Evolutionary conservation across 2,888 invertebrate genomes (phyloP).

Genomic region (Protonemura montana): DNA sequence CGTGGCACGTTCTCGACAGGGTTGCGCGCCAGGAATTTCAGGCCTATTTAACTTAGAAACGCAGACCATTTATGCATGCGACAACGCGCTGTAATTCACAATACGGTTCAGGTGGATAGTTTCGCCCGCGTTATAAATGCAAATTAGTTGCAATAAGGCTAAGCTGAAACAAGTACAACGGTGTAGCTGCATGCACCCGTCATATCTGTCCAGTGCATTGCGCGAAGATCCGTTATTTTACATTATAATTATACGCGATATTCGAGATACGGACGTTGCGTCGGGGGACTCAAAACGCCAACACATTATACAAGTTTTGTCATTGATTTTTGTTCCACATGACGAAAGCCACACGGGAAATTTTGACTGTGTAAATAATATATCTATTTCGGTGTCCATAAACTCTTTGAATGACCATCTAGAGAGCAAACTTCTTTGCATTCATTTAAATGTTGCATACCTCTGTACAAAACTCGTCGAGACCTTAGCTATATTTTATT

Average conservation of each 20-base stretch:
- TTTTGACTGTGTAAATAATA: neutral
- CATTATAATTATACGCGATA: neutral
- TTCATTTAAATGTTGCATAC: neutral
- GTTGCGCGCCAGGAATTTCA: neutral
- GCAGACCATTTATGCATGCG: neutral
- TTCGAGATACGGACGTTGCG: neutral
- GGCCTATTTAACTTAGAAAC: neutral
- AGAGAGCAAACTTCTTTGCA: neutral
- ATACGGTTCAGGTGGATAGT: neutral
- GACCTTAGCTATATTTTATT: neutral
- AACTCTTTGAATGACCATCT: neutral
- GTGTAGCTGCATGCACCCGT: neutral
- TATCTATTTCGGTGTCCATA: neutral
- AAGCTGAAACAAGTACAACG: neutral
- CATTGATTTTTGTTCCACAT: neutral
- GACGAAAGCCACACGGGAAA: constrained; percentile 1
- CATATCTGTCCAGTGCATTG: neutral
- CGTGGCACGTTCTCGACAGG: too few relatives aligned
- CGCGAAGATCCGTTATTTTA: neutral
- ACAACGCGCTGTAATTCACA: neutral
- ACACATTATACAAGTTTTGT: constrained; percentile 12
- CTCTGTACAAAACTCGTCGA: neutral
- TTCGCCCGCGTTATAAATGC: neutral
- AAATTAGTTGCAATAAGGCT: neutral
- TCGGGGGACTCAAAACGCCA: neutral